These are phyloP conservation scores for Strigamia transsilvanica DNA, from an alignment of 2,888 invertebrate species.

Conservation along the genomic window DNA sequence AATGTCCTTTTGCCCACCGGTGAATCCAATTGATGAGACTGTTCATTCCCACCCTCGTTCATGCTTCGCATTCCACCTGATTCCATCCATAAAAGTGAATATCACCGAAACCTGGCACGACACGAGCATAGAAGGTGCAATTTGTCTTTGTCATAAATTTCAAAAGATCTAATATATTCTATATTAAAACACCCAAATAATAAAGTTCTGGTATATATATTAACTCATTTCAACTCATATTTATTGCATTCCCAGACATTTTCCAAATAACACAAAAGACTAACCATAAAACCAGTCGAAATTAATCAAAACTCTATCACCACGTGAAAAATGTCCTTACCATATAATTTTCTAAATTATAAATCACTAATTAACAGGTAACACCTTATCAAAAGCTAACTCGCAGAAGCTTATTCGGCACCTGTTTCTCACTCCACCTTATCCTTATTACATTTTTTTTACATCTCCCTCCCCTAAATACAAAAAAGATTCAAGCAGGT, in stretches of 20 bases:
- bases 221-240: background rate
- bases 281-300: background rate
- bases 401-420: background rate
- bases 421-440: conserved; percentile 18
- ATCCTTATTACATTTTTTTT: conserved; percentile 17
- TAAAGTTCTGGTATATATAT: conserved; percentile 14
- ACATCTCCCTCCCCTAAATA: background rate
- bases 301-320: background rate
- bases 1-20: conserved; percentile 19
- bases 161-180: conserved; percentile 26
- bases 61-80: conserved; percentile 38
- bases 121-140: background rate
- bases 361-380: background rate
- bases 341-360: background rate
- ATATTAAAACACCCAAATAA: background rate
- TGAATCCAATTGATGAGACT: conserved; percentile 37
- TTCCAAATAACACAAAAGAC: background rate
- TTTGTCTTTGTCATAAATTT: conserved; percentile 37
- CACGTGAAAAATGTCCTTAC: background rate
- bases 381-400: conserved; percentile 5
- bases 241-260: background rate
- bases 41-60: conserved; percentile 28
- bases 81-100: conserved; percentile 27
- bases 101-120: background rate
- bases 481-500: conserved; percentile 27